Conservation (phyloP, 2,797 vertebrate species). For the Phyllotis vaccarum region DNA sequence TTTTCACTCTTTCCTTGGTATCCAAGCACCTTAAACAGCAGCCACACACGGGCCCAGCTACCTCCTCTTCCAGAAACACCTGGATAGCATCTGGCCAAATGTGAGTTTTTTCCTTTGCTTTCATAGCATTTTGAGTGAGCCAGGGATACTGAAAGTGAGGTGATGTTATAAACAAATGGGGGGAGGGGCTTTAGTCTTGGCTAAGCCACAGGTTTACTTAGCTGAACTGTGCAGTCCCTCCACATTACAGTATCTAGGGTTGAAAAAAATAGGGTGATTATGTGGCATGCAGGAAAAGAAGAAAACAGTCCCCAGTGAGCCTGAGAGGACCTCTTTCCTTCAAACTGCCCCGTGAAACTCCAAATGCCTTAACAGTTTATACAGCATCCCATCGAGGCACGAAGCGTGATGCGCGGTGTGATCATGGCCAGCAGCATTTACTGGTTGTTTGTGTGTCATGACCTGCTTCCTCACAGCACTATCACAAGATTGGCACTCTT, state of each 20-base stretch:
- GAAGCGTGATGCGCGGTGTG: neutral
- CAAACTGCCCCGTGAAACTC: constrained; percentile 31
- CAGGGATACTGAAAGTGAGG: neutral
- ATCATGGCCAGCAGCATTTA: neutral
- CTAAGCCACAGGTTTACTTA: constrained; percentile 16
- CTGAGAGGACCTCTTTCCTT: neutral
- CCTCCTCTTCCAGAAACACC: constrained; percentile 42
- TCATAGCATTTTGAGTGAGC: constrained; percentile 9
- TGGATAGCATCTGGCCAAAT: constrained; percentile 53
- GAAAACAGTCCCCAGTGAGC: neutral
- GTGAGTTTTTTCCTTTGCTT: constrained; percentile 65
- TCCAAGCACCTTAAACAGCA: constrained; percentile 62
- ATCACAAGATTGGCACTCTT: too few relatives aligned
- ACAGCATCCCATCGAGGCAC: neutral
- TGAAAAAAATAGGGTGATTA: neutral
- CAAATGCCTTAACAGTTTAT: constrained; percentile 28
- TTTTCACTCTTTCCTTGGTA: constrained; percentile 51
- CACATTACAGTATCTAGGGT: neutral
- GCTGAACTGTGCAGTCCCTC: neutral
- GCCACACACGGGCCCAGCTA: neutral
- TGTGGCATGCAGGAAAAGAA: neutral
- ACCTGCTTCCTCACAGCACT: neutral
- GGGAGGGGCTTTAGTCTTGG: neutral
- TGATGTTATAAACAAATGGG: neutral
- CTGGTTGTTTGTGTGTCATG: neutral